Base-by-base conservation (phyloP, 2,888 invertebrate genomes). In the Volucella bombylans region DNA sequence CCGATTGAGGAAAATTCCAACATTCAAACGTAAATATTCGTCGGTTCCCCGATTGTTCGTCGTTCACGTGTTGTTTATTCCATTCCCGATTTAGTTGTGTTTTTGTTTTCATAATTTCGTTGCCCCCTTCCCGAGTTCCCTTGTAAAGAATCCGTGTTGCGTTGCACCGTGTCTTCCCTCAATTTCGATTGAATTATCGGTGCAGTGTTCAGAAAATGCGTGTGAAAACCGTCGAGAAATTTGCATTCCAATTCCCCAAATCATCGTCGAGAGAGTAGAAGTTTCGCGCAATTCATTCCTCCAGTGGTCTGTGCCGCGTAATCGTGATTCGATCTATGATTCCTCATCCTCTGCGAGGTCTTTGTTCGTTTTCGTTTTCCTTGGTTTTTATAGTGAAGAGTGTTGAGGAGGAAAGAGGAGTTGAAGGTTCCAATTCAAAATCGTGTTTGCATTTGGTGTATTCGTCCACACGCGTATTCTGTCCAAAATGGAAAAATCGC, bases 1-100 rank as follows among this genome's bases (percentile, higher is more conserved):
- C 45, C 15, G 71, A 55, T 65, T 79, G 78, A 79, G 69, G 79
- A 83, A 78, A 78, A 77, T 68, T 23, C 23, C 18, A 61, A 52
- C 3, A 23, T 12, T 14, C 8, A 4, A 41, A 62, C 43, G 50
- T 2, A 31, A 14, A 55, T 64, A 59, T 64, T 59, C 10, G 52
- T 14, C 57, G 38, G 15, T 49, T 15, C 12, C 10, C 43, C 47
- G n/a, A 49, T 68, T 45, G 15, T 11, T 57, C n/a, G n/a, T 49
- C 55, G 69, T 57, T 18, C 14, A 38, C 45, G 31, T 72, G 38
- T 23, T 3, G 39, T 57, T 45, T 57, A 68, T 61, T 39, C 41
- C 23, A 31, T 23, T 52, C 18, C 47, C 14, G 15, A 78, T 59
- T 64, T 71, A 15, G 18, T 62, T 31, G 31, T 23, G 1, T 23